Evolutionary conservation across 2,888 invertebrate species (phyloP).

Genomic region (Corbicula japonica): DNA sequence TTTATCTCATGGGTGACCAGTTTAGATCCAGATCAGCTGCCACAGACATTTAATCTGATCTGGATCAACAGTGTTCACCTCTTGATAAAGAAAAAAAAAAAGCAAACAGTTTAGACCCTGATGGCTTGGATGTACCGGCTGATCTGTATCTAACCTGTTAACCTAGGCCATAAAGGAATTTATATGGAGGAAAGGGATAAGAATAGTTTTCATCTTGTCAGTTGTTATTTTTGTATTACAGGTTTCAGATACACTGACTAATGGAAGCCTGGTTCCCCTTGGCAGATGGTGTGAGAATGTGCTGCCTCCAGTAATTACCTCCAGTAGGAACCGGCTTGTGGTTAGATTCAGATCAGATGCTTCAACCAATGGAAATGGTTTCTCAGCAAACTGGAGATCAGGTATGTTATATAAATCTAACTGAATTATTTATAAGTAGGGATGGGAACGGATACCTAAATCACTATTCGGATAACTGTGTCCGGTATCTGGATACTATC

Average conservation of each 20-base stretch:
- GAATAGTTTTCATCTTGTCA: neutral
- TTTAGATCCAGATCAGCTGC: no score
- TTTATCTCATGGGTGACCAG: no score
- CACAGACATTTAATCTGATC: no score
- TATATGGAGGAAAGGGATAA: neutral
- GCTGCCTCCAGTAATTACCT: constrained; percentile 95
- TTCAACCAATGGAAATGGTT: constrained; percentile 98
- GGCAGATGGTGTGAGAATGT: constrained; percentile 97
- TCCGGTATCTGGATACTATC: no score
- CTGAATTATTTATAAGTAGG: neutral
- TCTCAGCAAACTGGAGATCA: constrained; percentile 92
- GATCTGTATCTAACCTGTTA: neutral
- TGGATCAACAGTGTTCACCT: no score
- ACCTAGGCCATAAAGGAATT: neutral
- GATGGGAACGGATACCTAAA: neutral
- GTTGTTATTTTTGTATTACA: constrained; percentile 32
- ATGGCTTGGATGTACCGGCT: no score
- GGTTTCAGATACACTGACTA: constrained; percentile 71
- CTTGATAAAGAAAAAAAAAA: no score
- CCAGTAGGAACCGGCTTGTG: constrained; percentile 94
- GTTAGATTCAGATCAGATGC: constrained; percentile 98
- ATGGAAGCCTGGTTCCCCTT: constrained; percentile 84
- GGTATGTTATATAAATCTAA: constrained; percentile 63
- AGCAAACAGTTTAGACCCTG: no score
- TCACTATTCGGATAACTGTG: neutral